phyloP scores from a whole-genome alignment of 2,113 vertebrate species.

The Brachyhypopomus gauderio region DNA sequence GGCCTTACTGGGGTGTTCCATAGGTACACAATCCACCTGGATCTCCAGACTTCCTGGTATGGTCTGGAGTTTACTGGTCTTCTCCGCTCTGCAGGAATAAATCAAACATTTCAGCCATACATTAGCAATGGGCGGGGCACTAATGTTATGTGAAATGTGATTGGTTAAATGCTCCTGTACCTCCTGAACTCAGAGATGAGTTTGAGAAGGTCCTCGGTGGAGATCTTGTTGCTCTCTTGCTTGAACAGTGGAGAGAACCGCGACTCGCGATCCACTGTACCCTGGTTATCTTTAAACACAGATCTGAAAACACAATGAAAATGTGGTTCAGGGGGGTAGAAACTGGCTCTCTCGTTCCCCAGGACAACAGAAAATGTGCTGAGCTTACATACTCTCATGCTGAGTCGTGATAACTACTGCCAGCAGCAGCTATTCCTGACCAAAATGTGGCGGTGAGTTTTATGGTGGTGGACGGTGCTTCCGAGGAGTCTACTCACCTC shows the following conservation, averaged over 20 bases:
- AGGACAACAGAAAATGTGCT: not conserved
- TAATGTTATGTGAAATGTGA: not conserved
- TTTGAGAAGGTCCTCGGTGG: slow-evolving; percentile 92
- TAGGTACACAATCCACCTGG: slow-evolving; percentile 84
- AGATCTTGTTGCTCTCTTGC: slow-evolving; percentile 96
- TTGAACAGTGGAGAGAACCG: slow-evolving; percentile 95
- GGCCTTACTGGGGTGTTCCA: slow-evolving; percentile 92
- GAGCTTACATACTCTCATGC: too few species aligned
- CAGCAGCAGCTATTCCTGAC: not conserved
- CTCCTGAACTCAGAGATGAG: slow-evolving; percentile 89
- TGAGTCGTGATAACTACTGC: not conserved
- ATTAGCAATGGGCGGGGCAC: not conserved
- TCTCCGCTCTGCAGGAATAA: slow-evolving; percentile 82
- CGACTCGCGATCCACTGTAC: slow-evolving; percentile 91
- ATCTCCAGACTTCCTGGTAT: slow-evolving; percentile 92
- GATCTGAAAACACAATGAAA: slow-evolving; percentile 71
- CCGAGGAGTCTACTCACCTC: slow-evolving; percentile 77
- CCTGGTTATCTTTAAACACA: slow-evolving; percentile 95
- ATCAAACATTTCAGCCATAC: not conserved
- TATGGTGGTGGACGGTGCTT: not conserved
- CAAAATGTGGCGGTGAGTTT: not conserved
- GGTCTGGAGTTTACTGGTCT: slow-evolving; percentile 91
- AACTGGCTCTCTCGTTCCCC: not conserved
- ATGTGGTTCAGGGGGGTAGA: not conserved
- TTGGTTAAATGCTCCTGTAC: slow-evolving; percentile 66